Percentiles rank a stretch among this genome's conserved stretches.
Conservation (phyloP, 1,140 invertebrate genomes). For the Trissolcus basalis region DNA sequence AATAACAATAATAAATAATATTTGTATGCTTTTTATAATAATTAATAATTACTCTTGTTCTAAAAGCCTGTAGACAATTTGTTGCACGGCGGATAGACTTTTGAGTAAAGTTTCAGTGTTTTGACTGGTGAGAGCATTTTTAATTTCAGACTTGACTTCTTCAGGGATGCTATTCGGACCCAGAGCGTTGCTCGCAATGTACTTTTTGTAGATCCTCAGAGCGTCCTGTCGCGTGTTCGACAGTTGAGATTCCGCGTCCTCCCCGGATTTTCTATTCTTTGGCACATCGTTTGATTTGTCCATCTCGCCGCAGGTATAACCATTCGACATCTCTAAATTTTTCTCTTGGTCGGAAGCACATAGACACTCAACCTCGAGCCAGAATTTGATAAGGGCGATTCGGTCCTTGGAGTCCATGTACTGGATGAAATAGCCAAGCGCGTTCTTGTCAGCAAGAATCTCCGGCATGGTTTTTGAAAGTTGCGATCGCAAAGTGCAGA, state of each 20-base stretch:
- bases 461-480: conserved; percentile 81
- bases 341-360: conserved; percentile 57
- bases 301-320: conserved; percentile 1
- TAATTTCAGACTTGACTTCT: conserved; percentile 71
- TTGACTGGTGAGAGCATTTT: conserved; percentile 67
- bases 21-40: no score
- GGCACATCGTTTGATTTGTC: conserved; percentile 59
- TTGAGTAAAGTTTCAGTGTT: conserved; percentile 66
- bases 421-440: conserved; percentile 84
- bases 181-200: conserved; percentile 73
- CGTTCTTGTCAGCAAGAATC: conserved; percentile 82
- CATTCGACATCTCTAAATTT: conserved; percentile 8
- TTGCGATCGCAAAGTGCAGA: conserved; percentile 71
- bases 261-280: conserved; percentile 70
- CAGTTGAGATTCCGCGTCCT: conserved; percentile 19
- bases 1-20: no score
- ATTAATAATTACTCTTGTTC: conserved; percentile 33
- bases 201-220: conserved; percentile 77
- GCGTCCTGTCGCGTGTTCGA: conserved; percentile 72
- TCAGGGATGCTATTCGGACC: conserved; percentile 71
- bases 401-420: conserved; percentile 81
- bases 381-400: conserved; percentile 81
- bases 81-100: conserved; percentile 65
- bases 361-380: conserved; percentile 84
- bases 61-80: conserved; percentile 64